These are phyloP conservation scores for Poeciliopsis paucimaculata DNA, from an alignment of 2,797 vertebrate species.

Conservation along the genomic window DNA sequence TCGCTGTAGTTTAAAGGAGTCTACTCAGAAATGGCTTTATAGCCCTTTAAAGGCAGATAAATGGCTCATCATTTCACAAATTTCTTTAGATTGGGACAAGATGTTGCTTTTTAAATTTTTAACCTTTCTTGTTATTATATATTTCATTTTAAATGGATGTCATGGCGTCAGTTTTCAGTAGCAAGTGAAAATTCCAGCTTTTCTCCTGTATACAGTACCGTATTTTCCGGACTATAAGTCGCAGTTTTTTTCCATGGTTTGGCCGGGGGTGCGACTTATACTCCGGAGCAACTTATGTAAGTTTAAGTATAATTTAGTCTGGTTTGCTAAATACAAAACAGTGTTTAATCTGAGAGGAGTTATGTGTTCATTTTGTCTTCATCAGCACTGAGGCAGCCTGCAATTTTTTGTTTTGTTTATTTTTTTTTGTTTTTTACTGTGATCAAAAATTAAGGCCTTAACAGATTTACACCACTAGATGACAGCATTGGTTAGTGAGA, in stretches of 20 bases:
- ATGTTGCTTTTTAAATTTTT: not conserved
- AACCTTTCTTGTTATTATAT: not conserved
- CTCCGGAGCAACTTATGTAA: too few relatives aligned
- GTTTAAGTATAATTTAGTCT: not conserved
- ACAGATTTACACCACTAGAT: slow-evolving; percentile 66
- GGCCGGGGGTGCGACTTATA: too few relatives aligned
- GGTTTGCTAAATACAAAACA: not conserved
- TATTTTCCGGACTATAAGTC: too few relatives aligned
- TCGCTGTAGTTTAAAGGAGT: not conserved
- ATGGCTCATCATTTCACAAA: not conserved
- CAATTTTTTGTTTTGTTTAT: not conserved
- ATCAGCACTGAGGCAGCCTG: not conserved
- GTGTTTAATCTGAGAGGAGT: not conserved
- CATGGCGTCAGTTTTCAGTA: not conserved
- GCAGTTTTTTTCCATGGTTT: too few relatives aligned
- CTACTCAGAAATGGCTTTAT: not conserved
- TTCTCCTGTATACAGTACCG: not conserved
- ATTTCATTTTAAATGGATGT: not conserved
- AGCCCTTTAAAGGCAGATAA: not conserved
- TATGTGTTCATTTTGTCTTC: not conserved
- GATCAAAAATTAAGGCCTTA: not conserved
- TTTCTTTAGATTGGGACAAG: not conserved
- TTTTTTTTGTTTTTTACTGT: not conserved
- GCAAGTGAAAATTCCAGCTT: not conserved
- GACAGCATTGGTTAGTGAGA: slow-evolving; percentile 64